Evolutionary conservation across 2,888 invertebrate species (phyloP).

Genomic region (Philopedon plagiatum): DNA sequence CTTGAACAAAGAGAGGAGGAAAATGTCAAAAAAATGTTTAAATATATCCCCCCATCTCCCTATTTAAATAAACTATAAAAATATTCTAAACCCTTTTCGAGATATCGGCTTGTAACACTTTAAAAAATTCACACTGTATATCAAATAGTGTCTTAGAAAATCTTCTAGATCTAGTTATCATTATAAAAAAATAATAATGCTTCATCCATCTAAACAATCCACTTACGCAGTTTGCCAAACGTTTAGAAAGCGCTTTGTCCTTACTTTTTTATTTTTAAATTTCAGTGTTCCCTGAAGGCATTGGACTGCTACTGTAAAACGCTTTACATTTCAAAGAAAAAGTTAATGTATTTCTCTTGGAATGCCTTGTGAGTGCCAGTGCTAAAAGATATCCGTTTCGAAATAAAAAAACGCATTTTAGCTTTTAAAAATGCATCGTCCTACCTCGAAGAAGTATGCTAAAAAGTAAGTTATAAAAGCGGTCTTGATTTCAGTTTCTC

Average conservation of each 20-base stretch:
- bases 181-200: too few species aligned
- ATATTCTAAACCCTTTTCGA: too few species aligned
- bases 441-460: background rate
- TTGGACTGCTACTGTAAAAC: background rate
- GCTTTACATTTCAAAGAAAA: slow-evolving; percentile 21
- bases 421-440: slow-evolving; percentile 11
- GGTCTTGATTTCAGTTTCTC: background rate
- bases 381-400: background rate
- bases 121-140: too few species aligned
- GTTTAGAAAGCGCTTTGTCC: background rate
- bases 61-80: too few species aligned
- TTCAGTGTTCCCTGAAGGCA: background rate
- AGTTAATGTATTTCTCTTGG: background rate
- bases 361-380: background rate
- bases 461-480: background rate
- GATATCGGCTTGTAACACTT: too few species aligned
- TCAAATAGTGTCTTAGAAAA: too few species aligned
- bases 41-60: too few species aligned
- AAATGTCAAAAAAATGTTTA: too few species aligned
- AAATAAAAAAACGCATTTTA: background rate
- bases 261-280: background rate
- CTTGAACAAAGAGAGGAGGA: too few species aligned
- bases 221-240: too few species aligned
- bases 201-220: too few species aligned
- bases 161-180: too few species aligned